Percentiles rank a stretch among this genome's conserved stretches.
phyloP scores from a whole-genome alignment of 2,113 vertebrate genomes.

The Otis tarda region DNA sequence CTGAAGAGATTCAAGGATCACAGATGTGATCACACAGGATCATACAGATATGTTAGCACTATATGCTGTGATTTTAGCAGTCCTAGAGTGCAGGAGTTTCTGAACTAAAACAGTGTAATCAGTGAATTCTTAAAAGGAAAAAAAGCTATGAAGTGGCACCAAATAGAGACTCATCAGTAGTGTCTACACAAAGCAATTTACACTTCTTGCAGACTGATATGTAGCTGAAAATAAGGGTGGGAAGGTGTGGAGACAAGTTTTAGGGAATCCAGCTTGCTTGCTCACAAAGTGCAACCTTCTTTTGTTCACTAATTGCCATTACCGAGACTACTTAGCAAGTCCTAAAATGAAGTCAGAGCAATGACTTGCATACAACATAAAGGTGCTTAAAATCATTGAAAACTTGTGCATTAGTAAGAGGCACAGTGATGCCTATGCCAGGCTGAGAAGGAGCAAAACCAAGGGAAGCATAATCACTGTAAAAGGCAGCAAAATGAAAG shows the following conservation, averaged over 20 bases:
- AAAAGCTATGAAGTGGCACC: conserved; percentile 29
- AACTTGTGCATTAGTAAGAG: background rate
- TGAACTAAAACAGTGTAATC: conserved; percentile 2
- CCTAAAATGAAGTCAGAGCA: conserved; percentile 30
- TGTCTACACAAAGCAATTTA: conserved; percentile 48
- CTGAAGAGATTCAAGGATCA: background rate
- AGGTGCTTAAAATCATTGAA: conserved; percentile 48
- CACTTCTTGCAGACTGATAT: background rate
- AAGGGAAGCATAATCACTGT: background rate
- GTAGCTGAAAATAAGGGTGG: background rate
- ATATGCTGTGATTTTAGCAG: background rate
- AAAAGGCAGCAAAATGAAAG: background rate
- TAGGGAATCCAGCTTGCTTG: conserved; percentile 44
- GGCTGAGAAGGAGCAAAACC: background rate
- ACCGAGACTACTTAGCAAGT: conserved; percentile 37
- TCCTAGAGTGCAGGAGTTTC: background rate
- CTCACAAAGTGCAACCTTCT: conserved; percentile 42
- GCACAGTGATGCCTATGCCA: background rate
- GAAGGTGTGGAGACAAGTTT: background rate
- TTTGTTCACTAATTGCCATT: conserved; percentile 68
- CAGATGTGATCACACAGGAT: background rate
- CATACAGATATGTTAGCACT: background rate
- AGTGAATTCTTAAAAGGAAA: conserved; percentile 17
- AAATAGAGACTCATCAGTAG: conserved; percentile 14
- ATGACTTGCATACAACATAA: conserved; percentile 4